Base-by-base conservation (phyloP, 2,797 vertebrate species). In the Urocyon cinereoargenteus region DNA sequence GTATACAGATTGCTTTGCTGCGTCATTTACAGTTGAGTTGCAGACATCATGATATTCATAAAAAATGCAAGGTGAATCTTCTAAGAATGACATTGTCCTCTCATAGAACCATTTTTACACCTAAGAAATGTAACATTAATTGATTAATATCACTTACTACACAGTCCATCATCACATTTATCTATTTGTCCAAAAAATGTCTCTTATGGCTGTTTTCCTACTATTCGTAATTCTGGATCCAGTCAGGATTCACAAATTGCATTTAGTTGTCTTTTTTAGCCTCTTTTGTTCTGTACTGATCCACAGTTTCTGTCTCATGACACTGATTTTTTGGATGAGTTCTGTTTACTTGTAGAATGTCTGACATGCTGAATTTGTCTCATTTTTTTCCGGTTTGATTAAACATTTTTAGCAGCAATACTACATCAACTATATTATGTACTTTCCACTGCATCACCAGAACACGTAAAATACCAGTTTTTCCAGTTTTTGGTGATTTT, bases 341-440 rank as follows among this genome's bases (percentile, higher is more conserved):
- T 21, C 36, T 73, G 15, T 90, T 51, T 31, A 73, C 21, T 81
- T 86, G 7, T 18, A 86, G 36, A 75, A 73, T 26, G 51, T n/a
- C 31, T 57, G 73, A 2, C 36, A 34, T 86, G 86, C 59, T 86
- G 36, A 31, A 86, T 68, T 59, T 73, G 21, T 49, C 51, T 77
- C 26, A 64, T 62, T 73, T 66, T 66, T 91, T 73, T 86, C 51
- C 86, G 51, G 22, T 90, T 57, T 55, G 70, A 11, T 40, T 86
- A 66, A 94, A 90, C 66, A 75, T 59, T 93, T 88, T 86, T 93
- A 85, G 64, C 49, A 81, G 73, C 24, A 96, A 45, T 79, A 14
- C 28, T 90, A 26, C 11, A n/a, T 94, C 31, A 10, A 34, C 57
- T 86, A 22, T 93, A 22, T 78, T 40, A 15, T 66, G 13, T 86